Evolutionary conservation across 2,888 invertebrate species (phyloP).

Genomic region (Hecatera dysodea): DNA sequence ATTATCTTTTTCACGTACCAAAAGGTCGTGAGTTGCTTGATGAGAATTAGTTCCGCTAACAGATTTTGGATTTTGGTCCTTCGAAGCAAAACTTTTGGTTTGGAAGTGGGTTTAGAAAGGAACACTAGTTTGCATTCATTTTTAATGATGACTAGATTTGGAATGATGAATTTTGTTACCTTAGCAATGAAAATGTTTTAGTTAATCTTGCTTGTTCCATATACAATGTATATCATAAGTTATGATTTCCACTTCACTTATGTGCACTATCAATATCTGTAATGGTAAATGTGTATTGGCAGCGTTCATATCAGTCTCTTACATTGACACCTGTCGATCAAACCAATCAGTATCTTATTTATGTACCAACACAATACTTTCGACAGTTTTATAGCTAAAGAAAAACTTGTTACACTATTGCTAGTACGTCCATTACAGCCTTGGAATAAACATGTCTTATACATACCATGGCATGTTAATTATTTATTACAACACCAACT

Average conservation of each 20-base stretch:
- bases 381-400: conserved; percentile 55
- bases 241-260: background rate
- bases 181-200: background rate
- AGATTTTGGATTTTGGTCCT: conserved; percentile 48
- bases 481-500: conserved; percentile 62
- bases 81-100: conserved; percentile 1
- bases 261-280: conserved; percentile 19
- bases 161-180: background rate
- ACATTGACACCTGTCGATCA: conserved; percentile 60
- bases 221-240: background rate
- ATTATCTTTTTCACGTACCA: conserved; percentile 68
- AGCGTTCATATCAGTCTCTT: conserved; percentile 28
- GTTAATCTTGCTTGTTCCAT: background rate
- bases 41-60: conserved; percentile 70
- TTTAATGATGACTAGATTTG: background rate
- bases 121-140: background rate
- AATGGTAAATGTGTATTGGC: conserved; percentile 37
- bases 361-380: conserved; percentile 52
- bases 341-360: conserved; percentile 53
- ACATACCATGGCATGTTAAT: conserved; percentile 60
- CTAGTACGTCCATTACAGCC: conserved; percentile 52
- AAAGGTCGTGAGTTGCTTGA: conserved; percentile 71
- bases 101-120: conserved; percentile 1
- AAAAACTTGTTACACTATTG: conserved; percentile 51
- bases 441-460: conserved; percentile 58